Evolutionary conservation across 2,113 vertebrate genomes (phyloP).

Genomic region (Forbesichthys papilliferus): DNA sequence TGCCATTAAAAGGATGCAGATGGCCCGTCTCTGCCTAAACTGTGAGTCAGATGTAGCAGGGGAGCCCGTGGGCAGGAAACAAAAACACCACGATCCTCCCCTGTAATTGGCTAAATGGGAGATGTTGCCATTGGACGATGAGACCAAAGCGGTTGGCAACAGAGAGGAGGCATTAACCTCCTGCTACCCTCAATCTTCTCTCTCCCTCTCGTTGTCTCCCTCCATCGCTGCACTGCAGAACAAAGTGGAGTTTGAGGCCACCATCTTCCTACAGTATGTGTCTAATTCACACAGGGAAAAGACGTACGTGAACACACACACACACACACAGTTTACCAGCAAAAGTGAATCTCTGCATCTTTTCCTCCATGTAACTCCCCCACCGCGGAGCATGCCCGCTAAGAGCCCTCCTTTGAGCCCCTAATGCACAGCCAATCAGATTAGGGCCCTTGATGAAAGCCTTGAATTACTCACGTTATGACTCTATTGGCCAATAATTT

Average conservation of each 20-base stretch:
- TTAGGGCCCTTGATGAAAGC: conserved; percentile 84
- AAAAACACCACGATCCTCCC: conserved; percentile 59
- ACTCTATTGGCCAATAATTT: conserved; percentile 92
- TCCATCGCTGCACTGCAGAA: conserved; percentile 11
- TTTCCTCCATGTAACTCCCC: conserved; percentile 29
- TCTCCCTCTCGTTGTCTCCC: conserved; percentile 19
- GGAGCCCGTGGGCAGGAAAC: conserved; percentile 50
- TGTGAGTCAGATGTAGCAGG: conserved; percentile 51
- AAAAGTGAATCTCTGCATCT: conserved; percentile 43
- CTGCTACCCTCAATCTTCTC: conserved; percentile 11
- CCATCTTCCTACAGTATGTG: conserved; percentile 22
- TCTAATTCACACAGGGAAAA: background rate
- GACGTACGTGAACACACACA: background rate
- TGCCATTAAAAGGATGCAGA: conserved; percentile 46
- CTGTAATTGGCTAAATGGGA: conserved; percentile 68
- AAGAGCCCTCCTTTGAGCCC: conserved; percentile 77
- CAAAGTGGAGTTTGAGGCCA: conserved; percentile 34
- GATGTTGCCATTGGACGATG: conserved; percentile 60
- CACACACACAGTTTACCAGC: conserved; percentile 8
- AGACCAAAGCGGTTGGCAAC: conserved; percentile 57
- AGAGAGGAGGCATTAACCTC: conserved; percentile 45
- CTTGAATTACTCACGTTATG: conserved; percentile 89
- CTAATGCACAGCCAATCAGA: conserved; percentile 89
- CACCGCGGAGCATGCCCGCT: conserved; percentile 63
- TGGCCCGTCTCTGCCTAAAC: conserved; percentile 45